Evolutionary conservation across 2,797 vertebrate species (phyloP).

Genomic region (Chrysocyon brachyurus): DNA sequence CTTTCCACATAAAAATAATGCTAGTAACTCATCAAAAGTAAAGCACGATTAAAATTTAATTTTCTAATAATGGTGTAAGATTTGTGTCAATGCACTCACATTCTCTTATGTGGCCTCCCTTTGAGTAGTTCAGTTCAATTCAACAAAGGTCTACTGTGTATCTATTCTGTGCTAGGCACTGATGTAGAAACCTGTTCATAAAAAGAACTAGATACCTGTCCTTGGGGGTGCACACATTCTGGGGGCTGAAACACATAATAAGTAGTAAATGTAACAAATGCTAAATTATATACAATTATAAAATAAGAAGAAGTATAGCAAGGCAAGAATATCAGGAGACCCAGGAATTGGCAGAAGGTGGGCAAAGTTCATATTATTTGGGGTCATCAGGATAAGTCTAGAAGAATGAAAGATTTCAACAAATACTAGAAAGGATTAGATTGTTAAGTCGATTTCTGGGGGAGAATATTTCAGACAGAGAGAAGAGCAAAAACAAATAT

Average conservation of each 20-base stretch:
- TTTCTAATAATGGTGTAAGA: conserved; percentile 8
- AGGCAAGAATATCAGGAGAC: not conserved
- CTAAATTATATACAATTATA: not conserved
- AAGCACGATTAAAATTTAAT: not conserved
- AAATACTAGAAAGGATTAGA: not conserved
- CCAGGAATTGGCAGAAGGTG: not conserved
- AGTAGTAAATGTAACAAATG: not conserved
- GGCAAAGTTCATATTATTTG: not conserved
- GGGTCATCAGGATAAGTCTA: not conserved
- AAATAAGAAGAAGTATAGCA: not conserved
- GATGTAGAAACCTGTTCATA: not conserved
- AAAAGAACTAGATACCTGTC: not conserved
- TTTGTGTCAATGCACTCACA: not conserved
- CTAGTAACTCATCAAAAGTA: conserved; percentile 31
- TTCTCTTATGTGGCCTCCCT: not conserved
- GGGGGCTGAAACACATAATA: not conserved
- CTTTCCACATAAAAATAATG: conserved; percentile 34
- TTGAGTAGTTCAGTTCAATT: not conserved
- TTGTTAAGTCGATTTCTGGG: not conserved
- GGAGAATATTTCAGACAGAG: not conserved
- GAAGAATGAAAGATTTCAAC: not conserved
- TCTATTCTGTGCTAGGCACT: not conserved
- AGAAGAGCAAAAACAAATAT: not conserved
- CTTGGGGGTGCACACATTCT: not conserved
- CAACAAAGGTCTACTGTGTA: not conserved